phyloP scores from a whole-genome alignment of 92 coral and sea anemone genomes.

The Epizoanthus fatuus region DNA sequence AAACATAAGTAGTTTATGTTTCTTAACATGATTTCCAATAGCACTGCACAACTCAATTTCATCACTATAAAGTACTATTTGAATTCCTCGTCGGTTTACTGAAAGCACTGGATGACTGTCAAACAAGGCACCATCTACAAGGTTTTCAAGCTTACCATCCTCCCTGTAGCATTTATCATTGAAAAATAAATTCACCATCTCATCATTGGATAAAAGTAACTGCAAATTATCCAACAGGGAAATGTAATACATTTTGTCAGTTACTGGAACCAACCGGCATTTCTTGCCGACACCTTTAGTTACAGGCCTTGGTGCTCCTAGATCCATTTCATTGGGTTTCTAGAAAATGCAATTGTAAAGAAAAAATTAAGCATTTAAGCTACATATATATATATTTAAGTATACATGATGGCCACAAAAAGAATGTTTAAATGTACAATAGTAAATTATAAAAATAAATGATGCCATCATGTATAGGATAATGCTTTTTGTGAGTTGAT shows the following conservation, averaged over 20 bases:
- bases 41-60: constrained; percentile 70
- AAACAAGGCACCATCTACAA: too few species aligned
- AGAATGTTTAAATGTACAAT: too few species aligned
- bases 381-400: too few species aligned
- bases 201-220: constrained; percentile 34
- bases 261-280: constrained; percentile 6
- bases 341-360: too few species aligned
- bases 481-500: too few species aligned
- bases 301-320: too few species aligned
- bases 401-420: too few species aligned
- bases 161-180: constrained; percentile 7
- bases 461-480: too few species aligned
- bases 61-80: constrained; percentile 67
- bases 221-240: constrained; percentile 23
- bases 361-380: too few species aligned
- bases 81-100: constrained; percentile 36
- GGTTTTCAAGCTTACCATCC: constrained; percentile 44
- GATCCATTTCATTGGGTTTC: too few species aligned
- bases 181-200: constrained; percentile 27
- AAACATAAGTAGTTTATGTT: constrained; percentile 61
- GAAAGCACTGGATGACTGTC: too few species aligned
- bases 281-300: constrained; percentile 7
- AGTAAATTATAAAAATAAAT: too few species aligned
- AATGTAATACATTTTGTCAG: constrained; percentile 34
- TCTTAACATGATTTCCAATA: constrained; percentile 60